Conservation (phyloP, 2,797 vertebrate species). For the Setipinna tenuifilis region DNA sequence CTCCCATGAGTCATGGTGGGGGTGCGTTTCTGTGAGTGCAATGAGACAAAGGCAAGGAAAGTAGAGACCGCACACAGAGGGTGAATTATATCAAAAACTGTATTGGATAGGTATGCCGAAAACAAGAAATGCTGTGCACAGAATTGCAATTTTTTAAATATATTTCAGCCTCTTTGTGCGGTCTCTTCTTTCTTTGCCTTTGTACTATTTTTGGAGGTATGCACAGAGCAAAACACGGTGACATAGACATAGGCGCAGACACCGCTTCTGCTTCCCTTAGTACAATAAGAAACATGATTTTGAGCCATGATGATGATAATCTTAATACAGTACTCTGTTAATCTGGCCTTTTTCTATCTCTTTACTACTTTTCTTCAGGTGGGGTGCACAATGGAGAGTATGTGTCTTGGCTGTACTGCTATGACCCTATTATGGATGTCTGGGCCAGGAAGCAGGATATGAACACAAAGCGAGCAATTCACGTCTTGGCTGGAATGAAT, state of each 20-base stretch:
- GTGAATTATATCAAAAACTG: no score
- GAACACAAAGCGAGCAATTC: slow-evolving; percentile 99
- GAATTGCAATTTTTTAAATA: no score
- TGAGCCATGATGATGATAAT: background rate
- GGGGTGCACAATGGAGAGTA: slow-evolving; percentile 99
- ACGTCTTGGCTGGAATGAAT: slow-evolving; percentile 95
- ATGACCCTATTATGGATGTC: slow-evolving; percentile 97
- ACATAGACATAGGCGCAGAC: no score
- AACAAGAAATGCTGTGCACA: no score
- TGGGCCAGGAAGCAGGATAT: slow-evolving; percentile 99
- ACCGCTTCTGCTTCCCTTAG: no score
- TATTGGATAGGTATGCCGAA: no score
- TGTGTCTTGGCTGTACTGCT: slow-evolving; percentile 98
- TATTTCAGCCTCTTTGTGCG: no score
- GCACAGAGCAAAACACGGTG: no score
- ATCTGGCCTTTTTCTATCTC: background rate
- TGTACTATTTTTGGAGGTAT: no score
- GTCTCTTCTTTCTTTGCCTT: no score
- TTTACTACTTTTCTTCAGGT: slow-evolving; percentile 70
- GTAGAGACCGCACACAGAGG: no score
- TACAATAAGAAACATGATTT: background rate
- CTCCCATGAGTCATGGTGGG: background rate
- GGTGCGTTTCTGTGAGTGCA: background rate
- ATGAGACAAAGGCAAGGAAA: no score
- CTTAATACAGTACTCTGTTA: background rate